These are phyloP conservation scores for Acanthiza pusilla DNA, from an alignment of 2,797 vertebrate species.

Conservation along the genomic window DNA sequence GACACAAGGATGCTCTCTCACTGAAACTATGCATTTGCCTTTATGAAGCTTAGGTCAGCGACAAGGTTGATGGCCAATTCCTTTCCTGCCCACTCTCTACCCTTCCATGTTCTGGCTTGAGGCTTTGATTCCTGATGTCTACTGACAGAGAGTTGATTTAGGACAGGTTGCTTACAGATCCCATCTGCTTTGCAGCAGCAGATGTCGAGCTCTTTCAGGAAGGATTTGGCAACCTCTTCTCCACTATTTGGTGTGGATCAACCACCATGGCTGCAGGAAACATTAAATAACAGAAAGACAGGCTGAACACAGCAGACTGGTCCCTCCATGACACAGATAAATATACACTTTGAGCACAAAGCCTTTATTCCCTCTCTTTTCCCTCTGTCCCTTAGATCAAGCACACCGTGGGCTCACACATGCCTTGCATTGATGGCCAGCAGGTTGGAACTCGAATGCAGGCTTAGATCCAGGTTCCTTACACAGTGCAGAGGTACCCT, in stretches of 20 bases:
- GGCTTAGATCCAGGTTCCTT: not conserved
- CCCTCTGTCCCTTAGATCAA: not conserved
- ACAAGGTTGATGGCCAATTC: not conserved
- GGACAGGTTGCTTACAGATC: not conserved
- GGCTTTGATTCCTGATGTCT: not conserved
- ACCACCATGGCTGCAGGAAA: not conserved
- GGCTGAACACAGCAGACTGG: not conserved
- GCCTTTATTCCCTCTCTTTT: not conserved
- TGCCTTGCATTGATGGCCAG: not conserved
- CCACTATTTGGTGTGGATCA: not conserved
- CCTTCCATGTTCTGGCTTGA: not conserved
- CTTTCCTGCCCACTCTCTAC: not conserved
- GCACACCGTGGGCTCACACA: not conserved
- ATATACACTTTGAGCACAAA: not conserved
- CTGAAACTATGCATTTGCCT: not conserved
- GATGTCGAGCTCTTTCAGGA: not conserved
- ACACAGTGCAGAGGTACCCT: not conserved
- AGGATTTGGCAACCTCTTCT: not conserved
- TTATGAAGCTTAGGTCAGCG: not conserved
- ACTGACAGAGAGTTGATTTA: not conserved
- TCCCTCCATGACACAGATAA: not conserved
- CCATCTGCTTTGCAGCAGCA: constrained; percentile 10
- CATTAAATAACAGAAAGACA: constrained; percentile 1
- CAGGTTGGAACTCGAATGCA: not conserved
- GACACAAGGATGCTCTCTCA: not conserved